phyloP scores from a whole-genome alignment of 2,113 vertebrate species.

The Limanda limanda region DNA sequence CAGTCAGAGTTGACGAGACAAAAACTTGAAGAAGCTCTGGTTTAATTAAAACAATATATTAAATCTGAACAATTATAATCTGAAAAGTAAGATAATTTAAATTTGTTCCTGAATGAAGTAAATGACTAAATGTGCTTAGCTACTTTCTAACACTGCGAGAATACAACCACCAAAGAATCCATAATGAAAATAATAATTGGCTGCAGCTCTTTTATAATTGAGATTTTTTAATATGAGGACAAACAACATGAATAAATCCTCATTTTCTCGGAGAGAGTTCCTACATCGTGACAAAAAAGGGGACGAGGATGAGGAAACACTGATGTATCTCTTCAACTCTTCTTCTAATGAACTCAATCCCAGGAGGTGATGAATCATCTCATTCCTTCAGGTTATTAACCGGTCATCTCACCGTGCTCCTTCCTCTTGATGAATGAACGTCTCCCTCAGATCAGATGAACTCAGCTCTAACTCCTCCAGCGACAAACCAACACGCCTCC shows the following conservation, averaged over 20 bases:
- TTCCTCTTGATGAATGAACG: slow-evolving; percentile 67
- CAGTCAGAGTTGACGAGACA: too few relatives aligned
- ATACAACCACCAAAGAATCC: background rate
- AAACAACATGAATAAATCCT: background rate
- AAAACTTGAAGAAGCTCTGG: too few relatives aligned
- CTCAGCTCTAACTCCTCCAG: slow-evolving; percentile 31
- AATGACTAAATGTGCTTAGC: too few relatives aligned
- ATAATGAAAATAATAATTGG: background rate
- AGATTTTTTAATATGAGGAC: background rate
- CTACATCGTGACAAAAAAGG: slow-evolving; percentile 39
- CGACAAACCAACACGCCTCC: slow-evolving; percentile 22
- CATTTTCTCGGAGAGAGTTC: background rate
- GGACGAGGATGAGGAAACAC: slow-evolving; percentile 44
- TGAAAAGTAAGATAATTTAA: too few relatives aligned
- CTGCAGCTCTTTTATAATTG: background rate
- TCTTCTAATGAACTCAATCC: slow-evolving; percentile 69
- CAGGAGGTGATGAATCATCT: slow-evolving; percentile 75
- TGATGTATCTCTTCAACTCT: slow-evolving; percentile 61
- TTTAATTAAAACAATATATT: too few relatives aligned
- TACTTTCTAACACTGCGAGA: too few relatives aligned
- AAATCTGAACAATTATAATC: too few relatives aligned
- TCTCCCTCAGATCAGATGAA: slow-evolving; percentile 26
- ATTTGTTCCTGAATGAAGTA: too few relatives aligned
- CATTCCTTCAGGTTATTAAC: slow-evolving; percentile 63
- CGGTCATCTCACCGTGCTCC: slow-evolving; percentile 66